A percentile compares a stretch with the other conserved stretches of the same genome.
Conservation (phyloP, 1,140 invertebrate species). For the Drosophila asahinai region DNA sequence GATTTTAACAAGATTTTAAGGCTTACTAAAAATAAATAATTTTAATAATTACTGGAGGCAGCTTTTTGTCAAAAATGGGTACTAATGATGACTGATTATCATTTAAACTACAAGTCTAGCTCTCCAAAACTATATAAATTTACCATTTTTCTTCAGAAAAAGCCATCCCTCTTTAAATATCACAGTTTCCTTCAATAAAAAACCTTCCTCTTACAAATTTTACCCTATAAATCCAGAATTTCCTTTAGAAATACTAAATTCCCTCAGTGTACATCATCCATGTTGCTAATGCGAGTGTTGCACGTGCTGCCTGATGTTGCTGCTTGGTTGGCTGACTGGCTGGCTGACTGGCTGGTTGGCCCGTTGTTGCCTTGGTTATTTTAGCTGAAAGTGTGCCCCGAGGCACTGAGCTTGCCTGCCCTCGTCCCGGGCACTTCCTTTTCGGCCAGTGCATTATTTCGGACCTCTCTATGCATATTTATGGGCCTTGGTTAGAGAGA, state of each 20-base stretch:
- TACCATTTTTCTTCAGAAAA: too few species aligned
- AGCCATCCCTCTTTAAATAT: too few species aligned
- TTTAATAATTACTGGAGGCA: too few species aligned
- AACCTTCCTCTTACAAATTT: too few species aligned
- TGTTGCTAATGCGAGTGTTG: conserved; percentile 59
- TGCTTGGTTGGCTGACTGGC: conserved; percentile 38
- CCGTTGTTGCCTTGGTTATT: neutral
- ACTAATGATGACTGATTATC: too few species aligned
- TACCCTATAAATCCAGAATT: neutral
- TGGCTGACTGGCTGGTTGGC: conserved; percentile 22
- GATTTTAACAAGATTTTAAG: too few species aligned
- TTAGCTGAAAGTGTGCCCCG: conserved; percentile 71
- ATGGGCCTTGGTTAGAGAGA: conserved; percentile 48
- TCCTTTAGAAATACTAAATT: too few species aligned
- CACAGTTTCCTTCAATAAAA: too few species aligned
- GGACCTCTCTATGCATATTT: conserved; percentile 75
- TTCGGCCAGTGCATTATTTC: conserved; percentile 57
- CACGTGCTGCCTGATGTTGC: conserved; percentile 68
- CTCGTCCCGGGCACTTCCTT: conserved; percentile 59
- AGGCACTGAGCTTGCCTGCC: conserved; percentile 67
- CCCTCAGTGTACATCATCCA: conserved; percentile 24
- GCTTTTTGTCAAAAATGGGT: too few species aligned
- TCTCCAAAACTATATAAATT: too few species aligned
- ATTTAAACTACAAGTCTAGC: too few species aligned
- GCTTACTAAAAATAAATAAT: too few species aligned